These are phyloP conservation scores for Heterodera carotae DNA, from an alignment of 1,140 invertebrate genomes.

Conservation along the genomic window DNA sequence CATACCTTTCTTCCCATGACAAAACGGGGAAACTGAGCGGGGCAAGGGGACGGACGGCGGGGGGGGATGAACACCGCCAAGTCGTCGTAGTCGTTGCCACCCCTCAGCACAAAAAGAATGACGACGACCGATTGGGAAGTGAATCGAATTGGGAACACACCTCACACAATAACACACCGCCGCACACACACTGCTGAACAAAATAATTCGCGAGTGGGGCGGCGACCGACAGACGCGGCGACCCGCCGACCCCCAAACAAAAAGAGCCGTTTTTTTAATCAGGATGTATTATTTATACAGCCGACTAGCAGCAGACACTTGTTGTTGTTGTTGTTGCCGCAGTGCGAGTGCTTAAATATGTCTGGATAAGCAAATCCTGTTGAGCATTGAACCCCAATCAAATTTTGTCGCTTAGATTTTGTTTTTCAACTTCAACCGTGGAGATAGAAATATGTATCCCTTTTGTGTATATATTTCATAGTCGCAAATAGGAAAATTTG, in stretches of 20 bases:
- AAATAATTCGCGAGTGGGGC: background rate
- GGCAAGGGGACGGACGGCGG: too few species aligned
- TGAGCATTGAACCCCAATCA: background rate
- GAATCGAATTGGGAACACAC: background rate
- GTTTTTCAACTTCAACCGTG: too few species aligned
- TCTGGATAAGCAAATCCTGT: background rate
- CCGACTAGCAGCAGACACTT: background rate
- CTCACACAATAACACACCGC: background rate
- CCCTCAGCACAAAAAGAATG: background rate
- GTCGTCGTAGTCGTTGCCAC: background rate
- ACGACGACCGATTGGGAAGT: background rate
- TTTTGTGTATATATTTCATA: too few species aligned
- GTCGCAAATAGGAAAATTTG: too few species aligned
- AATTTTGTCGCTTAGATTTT: too few species aligned
- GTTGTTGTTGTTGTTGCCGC: background rate
- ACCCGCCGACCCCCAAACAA: conserved; percentile 3
- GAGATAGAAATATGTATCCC: too few species aligned
- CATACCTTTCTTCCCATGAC: background rate
- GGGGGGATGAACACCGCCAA: background rate
- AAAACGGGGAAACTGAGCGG: background rate
- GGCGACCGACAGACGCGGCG: background rate
- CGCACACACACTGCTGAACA: background rate
- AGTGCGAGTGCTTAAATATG: too few species aligned
- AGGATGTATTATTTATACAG: background rate
- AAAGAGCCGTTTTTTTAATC: background rate